Conservation (phyloP, 2,888 invertebrate species). For the Himalopsyche japonica region DNA sequence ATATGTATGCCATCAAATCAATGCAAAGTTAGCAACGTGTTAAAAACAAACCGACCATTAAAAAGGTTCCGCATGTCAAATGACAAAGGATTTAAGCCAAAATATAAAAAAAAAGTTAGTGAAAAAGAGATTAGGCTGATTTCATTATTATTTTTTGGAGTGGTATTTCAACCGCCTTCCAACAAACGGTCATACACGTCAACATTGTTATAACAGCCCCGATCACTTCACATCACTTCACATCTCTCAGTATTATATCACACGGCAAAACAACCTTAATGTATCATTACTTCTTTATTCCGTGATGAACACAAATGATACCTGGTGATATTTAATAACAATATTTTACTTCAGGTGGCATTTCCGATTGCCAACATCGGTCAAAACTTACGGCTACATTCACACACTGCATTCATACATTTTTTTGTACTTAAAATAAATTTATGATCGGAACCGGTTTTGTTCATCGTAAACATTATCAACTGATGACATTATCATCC, state of each 20-base stretch:
- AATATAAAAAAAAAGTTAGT: conserved; percentile 12
- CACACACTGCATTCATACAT: too few species aligned
- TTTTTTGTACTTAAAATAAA: too few species aligned
- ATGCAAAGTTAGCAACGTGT: background rate
- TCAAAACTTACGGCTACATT: too few species aligned
- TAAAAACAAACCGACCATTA: background rate
- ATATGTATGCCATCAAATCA: too few species aligned
- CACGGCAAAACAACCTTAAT: background rate
- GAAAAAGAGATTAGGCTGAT: conserved; percentile 32
- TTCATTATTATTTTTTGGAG: conserved; percentile 15
- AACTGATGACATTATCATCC: too few species aligned
- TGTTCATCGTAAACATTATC: too few species aligned
- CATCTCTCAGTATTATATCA: background rate
- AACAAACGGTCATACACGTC: conserved; percentile 20
- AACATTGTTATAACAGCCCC: conserved; percentile 13
- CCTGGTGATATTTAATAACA: too few species aligned
- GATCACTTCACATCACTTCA: conserved; percentile 14
- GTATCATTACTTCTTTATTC: background rate
- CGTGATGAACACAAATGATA: too few species aligned
- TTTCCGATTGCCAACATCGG: too few species aligned
- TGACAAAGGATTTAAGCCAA: conserved; percentile 28
- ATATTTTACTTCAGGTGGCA: too few species aligned
- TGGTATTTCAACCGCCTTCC: conserved; percentile 4
- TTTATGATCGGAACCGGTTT: too few species aligned
- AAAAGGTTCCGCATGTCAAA: conserved; percentile 20